These are phyloP conservation scores for Melieria crassipennis DNA, from an alignment of 2,888 invertebrate genomes.

Conservation along the genomic window DNA sequence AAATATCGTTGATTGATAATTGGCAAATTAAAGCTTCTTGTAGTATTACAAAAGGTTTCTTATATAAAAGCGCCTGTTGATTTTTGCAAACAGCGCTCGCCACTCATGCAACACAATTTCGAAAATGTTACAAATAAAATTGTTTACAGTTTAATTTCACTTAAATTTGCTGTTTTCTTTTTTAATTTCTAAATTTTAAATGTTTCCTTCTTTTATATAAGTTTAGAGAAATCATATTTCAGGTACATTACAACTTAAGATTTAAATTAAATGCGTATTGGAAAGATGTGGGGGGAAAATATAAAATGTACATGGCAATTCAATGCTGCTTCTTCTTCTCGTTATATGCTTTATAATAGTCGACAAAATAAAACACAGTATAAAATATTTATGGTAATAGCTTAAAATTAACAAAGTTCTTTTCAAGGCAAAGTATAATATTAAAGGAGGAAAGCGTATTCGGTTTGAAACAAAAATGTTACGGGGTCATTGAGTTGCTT, in stretches of 20 bases:
- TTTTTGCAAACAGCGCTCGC: background rate
- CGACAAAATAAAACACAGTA: too few species aligned
- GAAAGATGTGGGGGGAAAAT: too few species aligned
- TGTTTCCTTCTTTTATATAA: constrained; percentile 35
- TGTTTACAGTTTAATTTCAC: constrained; percentile 22
- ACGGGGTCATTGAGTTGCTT: too few species aligned
- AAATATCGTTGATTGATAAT: constrained; percentile 4
- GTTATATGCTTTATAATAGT: too few species aligned
- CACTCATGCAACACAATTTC: background rate
- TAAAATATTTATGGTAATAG: too few species aligned
- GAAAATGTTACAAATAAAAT: constrained; percentile 35
- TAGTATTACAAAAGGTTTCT: background rate
- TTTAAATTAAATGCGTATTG: constrained; percentile 52
- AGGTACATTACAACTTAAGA: constrained; percentile 66
- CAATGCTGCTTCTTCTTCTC: too few species aligned
- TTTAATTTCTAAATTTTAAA: constrained; percentile 27
- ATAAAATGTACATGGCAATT: too few species aligned
- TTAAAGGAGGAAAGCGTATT: too few species aligned
- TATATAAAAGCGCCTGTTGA: background rate
- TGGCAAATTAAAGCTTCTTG: constrained; percentile 28
- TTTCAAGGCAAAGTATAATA: too few species aligned
- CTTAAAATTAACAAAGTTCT: too few species aligned
- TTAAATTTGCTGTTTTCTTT: constrained; percentile 31
- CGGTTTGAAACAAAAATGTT: too few species aligned
- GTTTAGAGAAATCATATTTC: constrained; percentile 63